Conservation (phyloP, 2,888 invertebrate genomes). For the Drosophila cognata region DNA sequence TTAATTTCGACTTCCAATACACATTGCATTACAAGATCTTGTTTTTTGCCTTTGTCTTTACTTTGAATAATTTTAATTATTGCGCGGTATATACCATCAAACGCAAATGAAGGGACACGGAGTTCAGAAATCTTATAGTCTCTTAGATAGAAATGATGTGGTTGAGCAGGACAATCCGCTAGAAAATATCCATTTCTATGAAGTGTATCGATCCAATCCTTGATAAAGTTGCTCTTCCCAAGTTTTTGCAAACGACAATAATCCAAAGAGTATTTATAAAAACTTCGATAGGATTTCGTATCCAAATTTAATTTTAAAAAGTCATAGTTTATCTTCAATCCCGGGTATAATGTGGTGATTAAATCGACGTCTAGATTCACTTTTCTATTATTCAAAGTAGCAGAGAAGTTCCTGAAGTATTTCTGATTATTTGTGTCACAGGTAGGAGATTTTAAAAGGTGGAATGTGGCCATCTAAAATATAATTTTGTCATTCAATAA, state of each 20-base stretch:
- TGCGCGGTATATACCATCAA: neutral
- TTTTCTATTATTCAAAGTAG: neutral
- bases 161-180: neutral
- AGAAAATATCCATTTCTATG: neutral
- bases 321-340: accelerated
- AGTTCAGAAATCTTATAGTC: neutral
- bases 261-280: neutral
- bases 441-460: neutral
- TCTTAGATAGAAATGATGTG: neutral
- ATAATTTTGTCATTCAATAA: neutral
- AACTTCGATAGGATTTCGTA: neutral
- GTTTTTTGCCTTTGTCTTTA: neutral
- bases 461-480: neutral
- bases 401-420: neutral
- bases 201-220: neutral
- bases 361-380: neutral
- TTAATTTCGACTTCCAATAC: neutral
- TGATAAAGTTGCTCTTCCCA: accelerated
- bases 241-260: accelerated
- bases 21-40: neutral
- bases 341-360: neutral
- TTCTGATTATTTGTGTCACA: neutral
- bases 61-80: neutral
- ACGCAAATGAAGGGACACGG: neutral
- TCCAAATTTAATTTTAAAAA: neutral